Evolutionary conservation across 2,113 vertebrate species (phyloP).

Genomic region (Cairina moschata): DNA sequence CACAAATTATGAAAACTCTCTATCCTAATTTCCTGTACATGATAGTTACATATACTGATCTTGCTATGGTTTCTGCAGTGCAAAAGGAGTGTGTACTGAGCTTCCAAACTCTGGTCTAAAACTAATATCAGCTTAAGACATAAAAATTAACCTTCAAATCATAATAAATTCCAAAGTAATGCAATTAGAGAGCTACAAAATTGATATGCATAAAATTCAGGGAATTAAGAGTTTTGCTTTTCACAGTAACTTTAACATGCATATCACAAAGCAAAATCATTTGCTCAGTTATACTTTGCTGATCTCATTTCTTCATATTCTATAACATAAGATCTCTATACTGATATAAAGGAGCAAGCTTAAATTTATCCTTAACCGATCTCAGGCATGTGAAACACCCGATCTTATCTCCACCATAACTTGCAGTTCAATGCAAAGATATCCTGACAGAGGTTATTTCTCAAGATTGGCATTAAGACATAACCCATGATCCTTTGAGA

Average conservation of each 20-base stretch:
- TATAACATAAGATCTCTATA: not conserved
- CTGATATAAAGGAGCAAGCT: not conserved
- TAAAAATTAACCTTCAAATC: constrained; percentile 1
- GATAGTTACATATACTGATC: constrained; percentile 33
- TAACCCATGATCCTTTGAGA: not conserved
- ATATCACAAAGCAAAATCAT: not conserved
- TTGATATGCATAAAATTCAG: not conserved
- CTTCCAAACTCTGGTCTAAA: not conserved
- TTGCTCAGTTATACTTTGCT: not conserved
- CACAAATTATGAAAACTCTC: constrained; percentile 38
- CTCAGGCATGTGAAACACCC: not conserved
- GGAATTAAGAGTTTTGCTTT: not conserved
- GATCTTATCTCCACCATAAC: not conserved
- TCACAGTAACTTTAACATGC: not conserved
- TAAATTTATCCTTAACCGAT: not conserved
- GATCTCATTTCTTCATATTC: not conserved
- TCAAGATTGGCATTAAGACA: not conserved
- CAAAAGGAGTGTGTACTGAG: not conserved
- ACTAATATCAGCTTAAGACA: not conserved
- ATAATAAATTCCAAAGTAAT: not conserved
- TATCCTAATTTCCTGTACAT: constrained; percentile 38
- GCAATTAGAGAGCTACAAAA: not conserved
- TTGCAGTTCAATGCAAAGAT: not conserved
- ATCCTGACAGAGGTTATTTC: not conserved
- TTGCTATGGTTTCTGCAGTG: not conserved